Conservation (phyloP, 2,113 vertebrate genomes). For the Collichthys lucidus region DNA sequence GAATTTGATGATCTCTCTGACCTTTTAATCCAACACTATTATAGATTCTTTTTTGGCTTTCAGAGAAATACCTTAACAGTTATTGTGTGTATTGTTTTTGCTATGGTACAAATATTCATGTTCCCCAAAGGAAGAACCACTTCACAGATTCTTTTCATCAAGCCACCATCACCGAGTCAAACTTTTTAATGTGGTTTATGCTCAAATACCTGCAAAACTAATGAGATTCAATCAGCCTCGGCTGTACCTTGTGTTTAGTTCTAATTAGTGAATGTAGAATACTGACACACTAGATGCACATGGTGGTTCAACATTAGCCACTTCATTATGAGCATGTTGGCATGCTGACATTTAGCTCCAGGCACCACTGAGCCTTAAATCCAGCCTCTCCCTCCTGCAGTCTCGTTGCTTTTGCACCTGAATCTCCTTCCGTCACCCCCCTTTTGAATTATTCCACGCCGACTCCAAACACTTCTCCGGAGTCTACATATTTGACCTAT, state of each 20-base stretch:
- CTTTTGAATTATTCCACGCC: slow-evolving; percentile 14
- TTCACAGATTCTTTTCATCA: not conserved
- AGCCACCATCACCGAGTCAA: not conserved
- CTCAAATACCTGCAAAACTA: not conserved
- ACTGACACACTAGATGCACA: not conserved
- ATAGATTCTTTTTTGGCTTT: not conserved
- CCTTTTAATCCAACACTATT: not conserved
- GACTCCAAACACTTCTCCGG: slow-evolving; percentile 8
- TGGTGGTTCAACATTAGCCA: not conserved
- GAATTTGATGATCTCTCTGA: not conserved
- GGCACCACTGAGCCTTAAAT: not conserved
- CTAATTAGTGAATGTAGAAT: not conserved
- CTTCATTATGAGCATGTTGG: not conserved
- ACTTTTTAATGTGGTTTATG: not conserved
- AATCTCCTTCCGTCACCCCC: slow-evolving; percentile 1
- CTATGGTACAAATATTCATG: not conserved
- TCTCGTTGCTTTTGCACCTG: not conserved
- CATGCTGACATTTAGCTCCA: slow-evolving; percentile 3
- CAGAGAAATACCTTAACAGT: not conserved
- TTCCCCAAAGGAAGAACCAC: not conserved
- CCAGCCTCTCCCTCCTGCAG: not conserved
- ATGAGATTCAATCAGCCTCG: too few relatives aligned
- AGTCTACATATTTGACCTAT: slow-evolving; percentile 79
- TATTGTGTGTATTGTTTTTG: not conserved
- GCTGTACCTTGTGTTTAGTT: too few relatives aligned